These are phyloP conservation scores for Melanotaenia duboulayi DNA, from an alignment of 2,113 vertebrate species.

Conservation along the genomic window DNA sequence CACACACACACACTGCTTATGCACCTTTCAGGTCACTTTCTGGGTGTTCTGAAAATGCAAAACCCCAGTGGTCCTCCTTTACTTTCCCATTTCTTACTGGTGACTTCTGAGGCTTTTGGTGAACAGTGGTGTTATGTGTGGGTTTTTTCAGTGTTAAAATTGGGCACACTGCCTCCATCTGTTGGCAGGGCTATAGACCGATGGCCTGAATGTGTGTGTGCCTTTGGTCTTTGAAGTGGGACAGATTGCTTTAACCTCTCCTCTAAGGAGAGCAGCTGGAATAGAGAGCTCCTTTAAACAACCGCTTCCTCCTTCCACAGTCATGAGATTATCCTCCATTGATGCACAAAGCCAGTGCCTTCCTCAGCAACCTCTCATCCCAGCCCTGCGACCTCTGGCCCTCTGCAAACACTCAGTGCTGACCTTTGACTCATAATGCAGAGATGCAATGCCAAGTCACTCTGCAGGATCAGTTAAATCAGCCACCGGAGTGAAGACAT, in stretches of 20 bases:
- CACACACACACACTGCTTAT: neutral
- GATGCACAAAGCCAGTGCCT: slow-evolving; percentile 72
- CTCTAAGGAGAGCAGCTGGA: slow-evolving; percentile 77
- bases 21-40: too few relatives aligned
- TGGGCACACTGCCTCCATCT: slow-evolving; percentile 66
- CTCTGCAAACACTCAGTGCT: slow-evolving; percentile 67
- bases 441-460: slow-evolving; percentile 64
- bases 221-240: slow-evolving; percentile 76
- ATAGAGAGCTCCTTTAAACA: slow-evolving; percentile 79
- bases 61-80: neutral
- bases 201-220: slow-evolving; percentile 48
- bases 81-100: slow-evolving; percentile 3
- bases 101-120: slow-evolving; percentile 20
- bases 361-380: slow-evolving; percentile 60
- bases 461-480: slow-evolving; percentile 43
- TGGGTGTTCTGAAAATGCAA: too few relatives aligned
- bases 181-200: slow-evolving; percentile 55
- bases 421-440: slow-evolving; percentile 75
- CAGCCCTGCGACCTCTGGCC: slow-evolving; percentile 37
- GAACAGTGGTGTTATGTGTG: slow-evolving; percentile 2
- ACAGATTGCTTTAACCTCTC: slow-evolving; percentile 81
- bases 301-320: slow-evolving; percentile 75
- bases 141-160: slow-evolving; percentile 43
- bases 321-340: slow-evolving; percentile 81
- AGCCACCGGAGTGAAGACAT: slow-evolving; percentile 47